Base-by-base conservation (phyloP, 2,113 vertebrate genomes). In the Apistogramma diplotaenia region DNA sequence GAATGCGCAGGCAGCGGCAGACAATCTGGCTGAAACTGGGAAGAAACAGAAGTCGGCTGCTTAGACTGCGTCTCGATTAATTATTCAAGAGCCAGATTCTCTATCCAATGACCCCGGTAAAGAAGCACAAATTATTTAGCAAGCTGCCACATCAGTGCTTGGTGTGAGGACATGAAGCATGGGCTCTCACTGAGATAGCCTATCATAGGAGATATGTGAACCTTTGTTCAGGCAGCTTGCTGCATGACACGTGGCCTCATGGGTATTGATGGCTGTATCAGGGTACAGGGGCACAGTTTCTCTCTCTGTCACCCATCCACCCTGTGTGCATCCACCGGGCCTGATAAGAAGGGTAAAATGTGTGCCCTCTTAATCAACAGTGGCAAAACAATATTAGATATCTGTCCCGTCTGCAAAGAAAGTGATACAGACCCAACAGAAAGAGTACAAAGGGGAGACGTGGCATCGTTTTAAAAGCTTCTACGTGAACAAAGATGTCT, bases 51-150 rank as follows among this genome's bases (percentile, higher is more conserved):
- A 94, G 94, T 91, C 91, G 90, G 89, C 90, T 83, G 93, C 92
- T 94, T 89, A 93, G 94, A 94, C 94, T 95, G 94, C 95, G 90
- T 94, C 89, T 76, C 31, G 85, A 95, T 95, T 92, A 95, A 96
- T 96, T 94, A 96, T 95, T 95, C 89, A 95, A 77, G 78, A 59
- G 65, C 87, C 86, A 91, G 93, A 94, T 93, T 94, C 89, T 93
- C 92, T 94, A 94, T 94, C 93, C 93, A 93, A 95, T 95, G 94
- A 94, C 93, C 94, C 94, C 71, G 84, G 90, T 94, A 94, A 95
- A 94, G 90, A 94, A 94, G 91, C 93, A 93, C 93, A 94, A 93
- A 95, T 95, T 93, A 95, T 96, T 95, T 95, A 95, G 91, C 86
- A 75, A 94, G 94, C 95, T 94, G 94, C 92, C 94, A 94, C 92